Evolutionary conservation across 2,113 vertebrate genomes (phyloP), one percentile per base, ranked within the genome.

Genomic region (Cyprinodon brontotheroides): DNA sequence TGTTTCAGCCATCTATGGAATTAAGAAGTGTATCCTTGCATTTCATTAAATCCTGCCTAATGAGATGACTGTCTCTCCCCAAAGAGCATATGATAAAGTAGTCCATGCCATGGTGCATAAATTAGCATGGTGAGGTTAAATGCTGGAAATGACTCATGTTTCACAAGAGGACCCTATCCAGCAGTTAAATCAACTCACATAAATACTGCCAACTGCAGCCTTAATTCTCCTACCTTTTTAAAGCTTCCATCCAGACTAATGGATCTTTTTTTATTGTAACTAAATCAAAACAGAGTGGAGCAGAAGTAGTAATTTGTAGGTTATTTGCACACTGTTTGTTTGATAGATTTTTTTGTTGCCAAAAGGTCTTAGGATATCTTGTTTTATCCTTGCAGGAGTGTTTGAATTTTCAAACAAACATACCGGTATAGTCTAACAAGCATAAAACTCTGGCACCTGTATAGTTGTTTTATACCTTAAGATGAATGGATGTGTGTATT

Each of bases 121-220:
- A 98, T 99, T 98, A 98, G 97, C 96, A 94, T 94, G 95, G 95
- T 94, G 96, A 96, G 97, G 97, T 98, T 99, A 99, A 99, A 99
- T 95, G 96, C 96, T 97, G 96, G 96, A 98, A 98, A 96, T 97
- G 97, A 97, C 96, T 98, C 96, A 94, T 97, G 96, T 97, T 97
- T 97, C 97, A 97, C 97, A 96, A 96, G 96, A 97, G 96, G 96
- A 95, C 96, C 96, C 95, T 94, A 96, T 95, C 95, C 96, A 95
- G 96, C 96, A 96, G 96, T 98, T 97, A 97, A 97, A 98, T 97
- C 96, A 96, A 96, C 95, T 95, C 94, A 94, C 95, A 96, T 96
- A 97, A 98, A 98, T 97, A 97, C 95, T 94, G 95, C 96, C 95
- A 96, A 94, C 96, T 95, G 92, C 94, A 88, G 95, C 94, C 95